Evolutionary conservation across 2,797 vertebrate genomes (phyloP).

Genomic region (Sternotherus odoratus): DNA sequence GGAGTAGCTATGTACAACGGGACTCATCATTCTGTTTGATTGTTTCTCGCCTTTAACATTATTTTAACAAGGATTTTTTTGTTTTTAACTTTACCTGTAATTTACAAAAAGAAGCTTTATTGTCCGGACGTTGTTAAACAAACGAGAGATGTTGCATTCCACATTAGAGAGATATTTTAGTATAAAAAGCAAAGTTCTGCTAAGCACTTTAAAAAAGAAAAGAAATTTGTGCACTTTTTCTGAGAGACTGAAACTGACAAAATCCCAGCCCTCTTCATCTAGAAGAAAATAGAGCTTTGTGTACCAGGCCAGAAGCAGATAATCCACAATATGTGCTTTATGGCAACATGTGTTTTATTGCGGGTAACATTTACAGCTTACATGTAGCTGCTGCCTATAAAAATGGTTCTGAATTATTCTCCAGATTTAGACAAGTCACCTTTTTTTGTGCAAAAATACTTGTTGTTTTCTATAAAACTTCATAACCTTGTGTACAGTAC

Average conservation of each 20-base stretch:
- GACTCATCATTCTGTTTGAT: background rate
- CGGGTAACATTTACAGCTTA: slow-evolving; percentile 80
- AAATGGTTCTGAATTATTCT: slow-evolving; percentile 69
- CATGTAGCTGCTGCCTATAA: slow-evolving; percentile 78
- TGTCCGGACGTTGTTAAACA: background rate
- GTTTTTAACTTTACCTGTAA: background rate
- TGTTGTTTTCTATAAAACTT: slow-evolving; percentile 84
- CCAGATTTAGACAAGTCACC: slow-evolving; percentile 68
- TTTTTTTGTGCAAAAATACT: slow-evolving; percentile 72
- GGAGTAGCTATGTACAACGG: background rate
- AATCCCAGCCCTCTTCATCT: slow-evolving; percentile 52
- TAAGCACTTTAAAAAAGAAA: slow-evolving; percentile 67
- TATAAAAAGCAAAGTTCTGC: slow-evolving; percentile 46
- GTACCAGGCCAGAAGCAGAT: slow-evolving; percentile 78
- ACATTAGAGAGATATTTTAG: background rate
- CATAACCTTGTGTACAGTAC: slow-evolving; percentile 87
- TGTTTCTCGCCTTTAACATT: accelerated
- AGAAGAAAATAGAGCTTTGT: slow-evolving; percentile 54
- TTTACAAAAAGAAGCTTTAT: background rate
- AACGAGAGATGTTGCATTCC: slow-evolving; percentile 16
- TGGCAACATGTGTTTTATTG: slow-evolving; percentile 76
- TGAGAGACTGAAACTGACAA: slow-evolving; percentile 48
- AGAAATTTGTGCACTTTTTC: slow-evolving; percentile 32
- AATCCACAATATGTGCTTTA: slow-evolving; percentile 75
- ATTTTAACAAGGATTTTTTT: background rate